These are phyloP conservation scores for Aporophyla nigra DNA, from an alignment of 2,888 invertebrate genomes.

Conservation along the genomic window DNA sequence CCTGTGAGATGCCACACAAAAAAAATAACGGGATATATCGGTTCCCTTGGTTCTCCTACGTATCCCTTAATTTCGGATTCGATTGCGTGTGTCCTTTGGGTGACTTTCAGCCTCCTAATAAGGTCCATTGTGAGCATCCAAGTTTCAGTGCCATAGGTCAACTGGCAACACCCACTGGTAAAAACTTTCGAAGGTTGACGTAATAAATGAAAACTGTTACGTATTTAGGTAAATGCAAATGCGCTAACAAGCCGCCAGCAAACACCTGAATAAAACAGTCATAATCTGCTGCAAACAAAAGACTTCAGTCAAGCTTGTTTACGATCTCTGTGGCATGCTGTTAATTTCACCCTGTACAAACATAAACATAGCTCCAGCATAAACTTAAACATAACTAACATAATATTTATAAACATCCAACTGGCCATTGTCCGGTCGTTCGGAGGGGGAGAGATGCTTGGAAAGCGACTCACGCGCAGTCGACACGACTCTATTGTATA, in stretches of 20 bases:
- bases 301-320: conserved; percentile 33
- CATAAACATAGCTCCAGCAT: conserved; percentile 16
- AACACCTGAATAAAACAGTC: conserved; percentile 37
- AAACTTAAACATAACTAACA: neutral
- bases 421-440: conserved; percentile 59
- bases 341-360: conserved; percentile 53
- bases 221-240: conserved; percentile 18
- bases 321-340: conserved; percentile 44
- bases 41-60: no score
- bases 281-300: conserved; percentile 42
- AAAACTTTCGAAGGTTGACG: no score
- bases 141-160: no score
- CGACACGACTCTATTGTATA: conserved; percentile 72
- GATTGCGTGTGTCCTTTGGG: no score
- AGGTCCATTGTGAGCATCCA: no score
- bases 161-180: no score
- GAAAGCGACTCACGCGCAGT: conserved; percentile 74
- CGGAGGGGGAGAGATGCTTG: conserved; percentile 62
- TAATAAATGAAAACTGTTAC: conserved; percentile 27
- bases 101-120: no score
- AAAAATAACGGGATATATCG: no score
- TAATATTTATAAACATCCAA: conserved; percentile 37
- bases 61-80: no score
- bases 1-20: no score
- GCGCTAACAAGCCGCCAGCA: conserved; percentile 24